Evolutionary conservation across 2,888 invertebrate genomes (phyloP), one percentile per base, ranked within the genome.

Genomic region (Oegoconia quadripuncta): DNA sequence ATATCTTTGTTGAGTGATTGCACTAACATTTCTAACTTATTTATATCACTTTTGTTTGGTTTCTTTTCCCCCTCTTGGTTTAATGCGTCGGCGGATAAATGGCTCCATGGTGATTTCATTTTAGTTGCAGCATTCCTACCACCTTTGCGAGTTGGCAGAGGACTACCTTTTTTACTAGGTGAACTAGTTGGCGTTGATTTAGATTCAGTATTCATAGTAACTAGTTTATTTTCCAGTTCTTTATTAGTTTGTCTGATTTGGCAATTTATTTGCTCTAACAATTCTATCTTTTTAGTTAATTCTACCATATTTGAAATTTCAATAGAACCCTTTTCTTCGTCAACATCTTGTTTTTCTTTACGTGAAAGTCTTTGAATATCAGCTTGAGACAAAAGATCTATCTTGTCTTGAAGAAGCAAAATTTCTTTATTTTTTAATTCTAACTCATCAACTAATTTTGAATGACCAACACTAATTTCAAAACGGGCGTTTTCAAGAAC

Each of bases 281-380:
- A 63, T 51, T 89, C 88, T 36, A 91, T 71, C 54, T 90, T 73
- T 57, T 86, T 80, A 7, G 78, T 74, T 28, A 88, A 55, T 49
- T 87, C 80, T 37, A 63, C 66, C 82, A 87, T 83, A 44, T 74
- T 69, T 20, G 72, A 54, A 48, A 86, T 81, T 62, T 88, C 86
- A 31, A 89, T 67, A 49, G 82, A 86, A n/a, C 89, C 88, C 50
- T 90, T 91, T 63, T 92, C 91, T 59, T 88, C 84, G 53, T 88
- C 88, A 57, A 84, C 67, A 35, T 89, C 88, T 42, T 66, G 58
- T 44, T 69, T 65, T 44, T 67, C 64, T 52, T 71, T 66, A 13
- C 13, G 18, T 22, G 38, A 20, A 6, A 41, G 32, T 18, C 50
- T 46, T 34, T 48, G 36, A 3, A 31, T 25, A 26, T 23, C 37